These are phyloP conservation scores for Oasisia sp. DNA, from an alignment of 2,888 invertebrate genomes.

Conservation along the genomic window DNA sequence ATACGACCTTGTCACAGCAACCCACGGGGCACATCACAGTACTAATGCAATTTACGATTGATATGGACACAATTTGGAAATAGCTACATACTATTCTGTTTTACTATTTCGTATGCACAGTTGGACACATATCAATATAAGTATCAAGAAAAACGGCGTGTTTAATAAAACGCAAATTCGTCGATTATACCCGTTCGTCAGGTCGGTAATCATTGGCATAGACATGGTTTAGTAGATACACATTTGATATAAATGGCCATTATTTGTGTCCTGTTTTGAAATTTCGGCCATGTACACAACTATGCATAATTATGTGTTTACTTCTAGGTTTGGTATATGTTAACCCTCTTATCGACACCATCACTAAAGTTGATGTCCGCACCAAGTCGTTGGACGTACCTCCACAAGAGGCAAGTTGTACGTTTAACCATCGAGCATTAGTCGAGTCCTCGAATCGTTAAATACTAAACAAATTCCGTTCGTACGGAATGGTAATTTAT, in stretches of 20 bases:
- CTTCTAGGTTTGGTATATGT: constrained; percentile 47
- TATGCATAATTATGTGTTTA: neutral
- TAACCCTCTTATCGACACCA: constrained; percentile 48
- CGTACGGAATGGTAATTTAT: no score
- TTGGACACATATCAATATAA: neutral
- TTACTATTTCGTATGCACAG: neutral
- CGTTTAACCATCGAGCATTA: neutral
- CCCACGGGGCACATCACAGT: neutral
- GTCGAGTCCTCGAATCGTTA: neutral
- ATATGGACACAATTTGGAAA: neutral
- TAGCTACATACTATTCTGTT: neutral
- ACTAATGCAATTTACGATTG: neutral
- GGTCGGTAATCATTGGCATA: no score
- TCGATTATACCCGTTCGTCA: no score
- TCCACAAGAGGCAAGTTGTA: constrained; percentile 50
- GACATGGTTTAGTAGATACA: no score
- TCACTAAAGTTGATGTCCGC: constrained; percentile 49
- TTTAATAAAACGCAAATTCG: no score
- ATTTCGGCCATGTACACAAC: neutral
- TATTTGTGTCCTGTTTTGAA: neutral
- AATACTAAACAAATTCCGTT: no score
- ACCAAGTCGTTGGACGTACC: constrained; percentile 63
- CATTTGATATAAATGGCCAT: no score
- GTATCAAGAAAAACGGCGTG: no score
- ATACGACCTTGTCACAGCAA: neutral